These are phyloP conservation scores for Patiria miniata DNA, from an alignment of 35 echinoderm and acorn worm genomes.

Conservation along the genomic window DNA sequence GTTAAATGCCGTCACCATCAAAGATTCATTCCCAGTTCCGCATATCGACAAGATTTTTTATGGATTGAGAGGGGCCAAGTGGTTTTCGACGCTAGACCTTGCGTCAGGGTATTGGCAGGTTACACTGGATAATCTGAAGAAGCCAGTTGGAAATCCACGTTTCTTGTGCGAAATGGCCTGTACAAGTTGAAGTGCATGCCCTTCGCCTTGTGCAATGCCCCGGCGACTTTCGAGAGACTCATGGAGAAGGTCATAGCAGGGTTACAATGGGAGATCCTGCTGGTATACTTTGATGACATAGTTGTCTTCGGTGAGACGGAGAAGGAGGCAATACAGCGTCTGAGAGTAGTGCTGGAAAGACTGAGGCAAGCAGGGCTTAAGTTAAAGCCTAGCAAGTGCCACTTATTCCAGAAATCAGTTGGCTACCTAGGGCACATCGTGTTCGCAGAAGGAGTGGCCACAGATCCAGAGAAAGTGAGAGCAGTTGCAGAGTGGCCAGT, in stretches of 20 bases:
- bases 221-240: conserved; percentile 22
- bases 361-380: conserved; percentile 33
- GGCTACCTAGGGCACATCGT: conserved; percentile 38
- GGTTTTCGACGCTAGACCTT: too few relatives aligned
- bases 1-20: too few relatives aligned
- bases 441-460: background rate
- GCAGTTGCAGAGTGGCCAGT: conserved; percentile 38
- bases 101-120: too few relatives aligned
- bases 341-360: conserved; percentile 21
- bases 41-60: background rate
- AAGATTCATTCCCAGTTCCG: conserved; percentile 12
- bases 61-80: background rate
- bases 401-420: conserved; percentile 36
- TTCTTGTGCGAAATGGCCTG: conserved; percentile 24
- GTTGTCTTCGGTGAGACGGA: conserved; percentile 6
- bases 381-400: conserved; percentile 50
- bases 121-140: too few relatives aligned
- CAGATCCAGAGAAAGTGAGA: conserved; percentile 32
- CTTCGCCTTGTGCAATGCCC: conserved; percentile 50
- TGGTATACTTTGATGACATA: conserved; percentile 46
- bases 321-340: background rate
- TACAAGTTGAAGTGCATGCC: conserved; percentile 46
- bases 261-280: conserved; percentile 27
- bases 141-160: too few relatives aligned
- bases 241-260: too few relatives aligned